Evolutionary conservation across 2,797 vertebrate species (phyloP), one percentile per base, ranked within the genome.

Genomic region (Prunella strophiata): DNA sequence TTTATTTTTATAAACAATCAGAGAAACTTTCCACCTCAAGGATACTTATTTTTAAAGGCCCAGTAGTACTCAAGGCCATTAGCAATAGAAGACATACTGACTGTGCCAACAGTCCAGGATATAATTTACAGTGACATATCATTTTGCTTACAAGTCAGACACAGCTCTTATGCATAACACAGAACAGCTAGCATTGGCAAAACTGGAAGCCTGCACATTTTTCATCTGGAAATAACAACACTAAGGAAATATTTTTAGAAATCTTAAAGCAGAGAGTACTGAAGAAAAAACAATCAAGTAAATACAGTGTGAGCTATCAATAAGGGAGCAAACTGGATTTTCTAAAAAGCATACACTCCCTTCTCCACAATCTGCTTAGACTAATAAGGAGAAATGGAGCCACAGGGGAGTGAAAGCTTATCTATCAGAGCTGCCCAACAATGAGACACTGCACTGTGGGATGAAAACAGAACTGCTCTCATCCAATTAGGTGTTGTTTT

Each of bases 21-120:
- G 47, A 78, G 26, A 91, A 79, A 59, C 52, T n/a, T 82, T 51
- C 36, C 19, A 74, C 52, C 27, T 59, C 36, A 19, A 54, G 78
- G 34, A 50, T 0, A 2, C 47, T 91, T 93, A 63, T 92, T 95
- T 96, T 91, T 74, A 92, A 91, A 95, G 36, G 47, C 23, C 77
- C 58, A 43, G 29, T 45, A 81, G 43, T 68, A 76, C 52, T 66
- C 43, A 85, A 86, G 57, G 61, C 71, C 29, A 48, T 42, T 23
- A 72, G 73, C 67, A 89, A 75, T 0, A 82, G 79, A 83, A 81
- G 47, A 76, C 22, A 19, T 8, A 57, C 2, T 3, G 10, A 58
- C 80, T 51, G n/a, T 48, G 91, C 67, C 85, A 91, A 23, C 38
- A 90, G 63, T 7, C 48, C 54, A 50, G 80, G 80, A 73, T 76